phyloP scores from a whole-genome alignment of 2,113 vertebrate genomes.

The Narcine bancroftii region DNA sequence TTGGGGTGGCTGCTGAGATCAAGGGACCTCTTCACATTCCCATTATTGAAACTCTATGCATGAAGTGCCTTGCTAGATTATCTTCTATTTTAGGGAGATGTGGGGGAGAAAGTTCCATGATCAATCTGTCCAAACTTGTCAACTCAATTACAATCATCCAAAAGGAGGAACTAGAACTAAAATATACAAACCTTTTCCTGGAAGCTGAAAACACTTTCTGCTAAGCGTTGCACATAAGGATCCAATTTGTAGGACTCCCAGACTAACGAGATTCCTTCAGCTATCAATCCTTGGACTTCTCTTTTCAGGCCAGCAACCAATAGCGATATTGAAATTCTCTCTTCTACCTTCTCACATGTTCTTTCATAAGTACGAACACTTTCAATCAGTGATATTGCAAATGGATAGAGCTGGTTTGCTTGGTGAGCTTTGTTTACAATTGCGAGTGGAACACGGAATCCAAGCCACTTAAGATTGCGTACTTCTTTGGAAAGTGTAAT shows the following conservation, averaged over 20 bases:
- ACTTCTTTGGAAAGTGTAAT: constrained; percentile 97
- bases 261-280: constrained; percentile 87
- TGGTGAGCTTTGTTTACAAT: constrained; percentile 99
- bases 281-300: constrained; percentile 89
- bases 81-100: no score
- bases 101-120: no score
- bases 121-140: neutral
- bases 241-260: constrained; percentile 99
- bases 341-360: constrained; percentile 95
- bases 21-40: no score
- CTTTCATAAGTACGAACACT: constrained; percentile 93
- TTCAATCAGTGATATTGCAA: constrained; percentile 95
- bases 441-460: constrained; percentile 88
- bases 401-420: constrained; percentile 94
- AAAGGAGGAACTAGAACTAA: neutral
- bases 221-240: constrained; percentile 88
- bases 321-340: constrained; percentile 79
- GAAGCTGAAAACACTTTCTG: constrained; percentile 96
- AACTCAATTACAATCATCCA: neutral
- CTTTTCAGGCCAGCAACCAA: constrained; percentile 92
- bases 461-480: constrained; percentile 95
- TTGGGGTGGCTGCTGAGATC: no score
- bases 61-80: no score
- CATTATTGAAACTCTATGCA: no score
- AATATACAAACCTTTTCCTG: constrained; percentile 81